A percentile compares a stretch with the other conserved stretches of the same genome.
Evolutionary conservation across 2,113 vertebrate species (phyloP).

Genomic region (Tyrannus savana): DNA sequence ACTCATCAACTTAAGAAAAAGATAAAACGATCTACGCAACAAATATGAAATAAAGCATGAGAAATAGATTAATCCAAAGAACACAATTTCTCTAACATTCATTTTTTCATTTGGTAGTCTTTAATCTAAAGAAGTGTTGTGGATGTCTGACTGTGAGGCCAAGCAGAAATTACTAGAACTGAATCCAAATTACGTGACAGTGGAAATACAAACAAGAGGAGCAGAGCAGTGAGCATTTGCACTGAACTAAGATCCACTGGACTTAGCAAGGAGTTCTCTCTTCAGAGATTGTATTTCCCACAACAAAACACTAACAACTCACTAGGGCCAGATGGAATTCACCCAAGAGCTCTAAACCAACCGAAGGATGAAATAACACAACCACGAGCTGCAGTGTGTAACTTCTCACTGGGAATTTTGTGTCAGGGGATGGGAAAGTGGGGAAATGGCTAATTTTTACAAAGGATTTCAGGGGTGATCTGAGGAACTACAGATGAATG

Average conservation of each 20-base stretch:
- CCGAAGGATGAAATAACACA: not conserved
- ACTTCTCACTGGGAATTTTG: not conserved
- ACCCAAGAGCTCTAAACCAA: not conserved
- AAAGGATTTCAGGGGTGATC: not conserved
- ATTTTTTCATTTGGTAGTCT: not conserved
- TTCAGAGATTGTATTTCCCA: not conserved
- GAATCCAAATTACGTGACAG: not conserved
- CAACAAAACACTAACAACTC: not conserved
- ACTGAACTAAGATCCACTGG: not conserved
- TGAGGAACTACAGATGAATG: not conserved
- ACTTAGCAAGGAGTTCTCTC: not conserved
- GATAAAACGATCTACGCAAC: not conserved
- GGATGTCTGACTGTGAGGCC: not conserved
- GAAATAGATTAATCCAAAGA: not conserved
- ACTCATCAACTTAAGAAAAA: not conserved
- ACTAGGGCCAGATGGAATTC: not conserved
- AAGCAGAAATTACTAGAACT: not conserved
- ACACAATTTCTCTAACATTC: not conserved
- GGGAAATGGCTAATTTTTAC: not conserved
- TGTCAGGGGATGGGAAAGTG: not conserved
- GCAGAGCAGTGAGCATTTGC: not conserved
- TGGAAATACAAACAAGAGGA: not conserved
- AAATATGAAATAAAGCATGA: not conserved
- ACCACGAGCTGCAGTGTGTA: accelerated
- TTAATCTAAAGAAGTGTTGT: not conserved